Conservation (phyloP, 2,888 invertebrate genomes). For the Ochlodes sylvanus region DNA sequence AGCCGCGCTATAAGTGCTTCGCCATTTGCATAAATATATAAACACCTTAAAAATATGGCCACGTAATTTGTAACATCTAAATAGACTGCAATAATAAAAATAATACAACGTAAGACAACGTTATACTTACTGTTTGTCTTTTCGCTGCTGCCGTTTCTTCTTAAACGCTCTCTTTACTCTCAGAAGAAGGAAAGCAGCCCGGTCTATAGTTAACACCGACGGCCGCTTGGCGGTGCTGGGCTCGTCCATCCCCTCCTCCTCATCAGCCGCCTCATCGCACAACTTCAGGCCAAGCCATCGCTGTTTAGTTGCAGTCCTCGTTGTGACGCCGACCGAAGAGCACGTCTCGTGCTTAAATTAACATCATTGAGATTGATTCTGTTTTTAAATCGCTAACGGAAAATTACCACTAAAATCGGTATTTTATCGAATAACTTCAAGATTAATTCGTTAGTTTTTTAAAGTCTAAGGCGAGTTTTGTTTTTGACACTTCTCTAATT, state of each 20-base stretch:
- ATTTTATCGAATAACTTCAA: too few species aligned
- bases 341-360: conserved; percentile 3
- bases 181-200: conserved; percentile 94
- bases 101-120: too few species aligned
- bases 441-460: too few species aligned
- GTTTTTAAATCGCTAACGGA: too few species aligned
- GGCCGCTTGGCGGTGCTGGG: conserved; percentile 83
- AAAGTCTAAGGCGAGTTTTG: too few species aligned
- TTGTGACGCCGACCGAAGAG: conserved; percentile 52
- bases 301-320: conserved; percentile 74
- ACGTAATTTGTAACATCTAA: too few species aligned
- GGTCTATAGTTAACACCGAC: conserved; percentile 92
- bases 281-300: conserved; percentile 84
- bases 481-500: too few species aligned
- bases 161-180: conserved; percentile 95
- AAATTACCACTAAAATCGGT: too few species aligned
- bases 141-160: conserved; percentile 94
- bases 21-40: too few species aligned
- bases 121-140: conserved; percentile 92
- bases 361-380: not conserved
- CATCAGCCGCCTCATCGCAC: conserved; percentile 77
- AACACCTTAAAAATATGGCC: too few species aligned
- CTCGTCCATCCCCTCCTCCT: conserved; percentile 78
- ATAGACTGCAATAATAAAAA: too few species aligned
- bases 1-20: too few species aligned